phyloP scores from a whole-genome alignment of 1,140 invertebrate species.

The Belonocnema kinseyi region DNA sequence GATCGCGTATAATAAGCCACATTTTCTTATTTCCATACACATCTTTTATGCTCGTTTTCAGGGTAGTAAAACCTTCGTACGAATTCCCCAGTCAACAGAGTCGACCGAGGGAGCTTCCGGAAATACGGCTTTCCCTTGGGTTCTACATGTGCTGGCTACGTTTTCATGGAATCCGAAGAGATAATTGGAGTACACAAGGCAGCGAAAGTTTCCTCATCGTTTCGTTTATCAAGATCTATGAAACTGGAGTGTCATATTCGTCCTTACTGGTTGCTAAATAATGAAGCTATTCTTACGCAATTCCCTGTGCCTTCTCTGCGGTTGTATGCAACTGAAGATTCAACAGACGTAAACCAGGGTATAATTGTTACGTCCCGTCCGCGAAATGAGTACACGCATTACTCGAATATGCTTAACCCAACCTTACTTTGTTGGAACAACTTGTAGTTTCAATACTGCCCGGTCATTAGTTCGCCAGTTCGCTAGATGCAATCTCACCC shows the following conservation, averaged over 20 bases:
- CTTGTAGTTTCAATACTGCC: conserved; percentile 64
- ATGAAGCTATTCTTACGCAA: neutral
- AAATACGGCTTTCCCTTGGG: neutral
- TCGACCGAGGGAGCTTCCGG: conserved; percentile 11
- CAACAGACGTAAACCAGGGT: conserved; percentile 40
- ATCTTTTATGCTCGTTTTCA: neutral
- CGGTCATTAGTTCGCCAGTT: conserved; percentile 61
- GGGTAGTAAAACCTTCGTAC: neutral
- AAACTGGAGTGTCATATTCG: conserved; percentile 10
- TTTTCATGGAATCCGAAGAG: conserved; percentile 1
- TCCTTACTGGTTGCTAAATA: conserved; percentile 4
- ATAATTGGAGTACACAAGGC: conserved; percentile 13
- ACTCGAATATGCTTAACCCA: conserved; percentile 59
- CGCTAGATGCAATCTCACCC: conserved; percentile 60
- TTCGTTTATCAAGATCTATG: conserved; percentile 26
- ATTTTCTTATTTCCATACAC: no score
- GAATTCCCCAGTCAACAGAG: conserved; percentile 4
- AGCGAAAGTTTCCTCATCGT: conserved; percentile 8
- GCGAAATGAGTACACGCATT: conserved; percentile 53
- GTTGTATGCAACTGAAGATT: conserved; percentile 5
- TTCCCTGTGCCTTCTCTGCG: neutral
- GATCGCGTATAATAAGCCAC: no score
- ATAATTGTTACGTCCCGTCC: conserved; percentile 61
- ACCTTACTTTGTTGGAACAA: conserved; percentile 57
- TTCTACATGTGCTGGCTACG: neutral